A percentile compares a stretch with the other conserved stretches of the same genome.
phyloP scores from a whole-genome alignment of 2,888 invertebrate genomes.

The Merodon equestris region DNA sequence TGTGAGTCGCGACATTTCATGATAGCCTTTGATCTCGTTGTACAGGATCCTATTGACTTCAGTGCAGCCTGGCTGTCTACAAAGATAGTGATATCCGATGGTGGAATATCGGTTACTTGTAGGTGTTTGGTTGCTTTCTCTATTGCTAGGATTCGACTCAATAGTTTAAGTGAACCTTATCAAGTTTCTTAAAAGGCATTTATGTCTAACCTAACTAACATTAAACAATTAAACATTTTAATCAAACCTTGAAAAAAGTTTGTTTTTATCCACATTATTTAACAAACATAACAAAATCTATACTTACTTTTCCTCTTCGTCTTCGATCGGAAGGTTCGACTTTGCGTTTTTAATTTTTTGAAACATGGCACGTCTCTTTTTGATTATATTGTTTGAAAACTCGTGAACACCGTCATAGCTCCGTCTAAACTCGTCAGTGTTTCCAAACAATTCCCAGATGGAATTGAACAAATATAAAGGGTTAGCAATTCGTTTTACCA shows the following conservation, averaged over 20 bases:
- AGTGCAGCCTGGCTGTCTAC: no score
- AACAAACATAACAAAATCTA: no score
- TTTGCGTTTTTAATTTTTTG: conserved; percentile 16
- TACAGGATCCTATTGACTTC: no score
- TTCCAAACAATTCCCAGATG: conserved; percentile 69
- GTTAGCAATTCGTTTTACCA: conserved; percentile 72
- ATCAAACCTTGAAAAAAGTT: background rate
- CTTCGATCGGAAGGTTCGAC: conserved; percentile 22
- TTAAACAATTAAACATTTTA: background rate
- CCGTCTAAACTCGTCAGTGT: conserved; percentile 64
- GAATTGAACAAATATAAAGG: conserved; percentile 69
- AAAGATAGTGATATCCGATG: no score
- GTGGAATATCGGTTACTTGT: no score
- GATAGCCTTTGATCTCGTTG: no score
- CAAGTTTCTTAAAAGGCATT: background rate
- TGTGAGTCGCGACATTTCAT: no score
- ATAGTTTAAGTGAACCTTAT: no score
- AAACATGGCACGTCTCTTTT: conserved; percentile 71
- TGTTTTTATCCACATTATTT: background rate
- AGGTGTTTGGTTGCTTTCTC: no score
- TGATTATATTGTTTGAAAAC: conserved; percentile 74
- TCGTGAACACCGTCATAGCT: conserved; percentile 71
- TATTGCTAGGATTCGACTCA: no score
- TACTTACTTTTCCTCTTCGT: conserved; percentile 70
- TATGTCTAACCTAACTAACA: background rate